phyloP scores from a whole-genome alignment of 2,113 vertebrate species.

The Megaleporinus macrocephalus region DNA sequence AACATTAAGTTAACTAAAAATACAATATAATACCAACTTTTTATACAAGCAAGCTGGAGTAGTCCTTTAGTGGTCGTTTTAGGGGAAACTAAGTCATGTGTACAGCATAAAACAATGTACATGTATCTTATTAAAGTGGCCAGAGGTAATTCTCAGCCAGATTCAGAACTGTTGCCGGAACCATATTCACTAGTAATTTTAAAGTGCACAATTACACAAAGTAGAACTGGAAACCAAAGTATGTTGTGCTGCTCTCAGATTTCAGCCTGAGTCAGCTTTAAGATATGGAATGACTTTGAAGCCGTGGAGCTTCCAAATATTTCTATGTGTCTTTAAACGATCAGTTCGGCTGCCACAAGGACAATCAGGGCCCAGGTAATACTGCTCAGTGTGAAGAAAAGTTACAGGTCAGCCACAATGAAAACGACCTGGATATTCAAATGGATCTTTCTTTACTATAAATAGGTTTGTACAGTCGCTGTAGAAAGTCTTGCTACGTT shows the following conservation, averaged over 20 bases:
- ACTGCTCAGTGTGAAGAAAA: neutral
- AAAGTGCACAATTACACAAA: slow-evolving; percentile 11
- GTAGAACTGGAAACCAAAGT: slow-evolving; percentile 18
- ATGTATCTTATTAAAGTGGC: neutral
- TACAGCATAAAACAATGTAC: neutral
- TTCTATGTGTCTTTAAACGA: neutral
- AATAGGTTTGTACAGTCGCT: slow-evolving; percentile 35
- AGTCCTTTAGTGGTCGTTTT: too few relatives aligned
- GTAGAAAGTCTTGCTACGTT: neutral
- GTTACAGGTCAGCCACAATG: neutral
- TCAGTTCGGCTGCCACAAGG: neutral
- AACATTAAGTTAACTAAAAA: neutral
- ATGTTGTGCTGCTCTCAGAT: slow-evolving; percentile 29
- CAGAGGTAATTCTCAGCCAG: neutral
- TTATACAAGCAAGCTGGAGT: too few relatives aligned
- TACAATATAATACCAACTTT: too few relatives aligned
- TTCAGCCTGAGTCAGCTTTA: slow-evolving; percentile 18
- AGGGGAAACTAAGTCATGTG: neutral
- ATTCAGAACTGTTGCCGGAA: neutral
- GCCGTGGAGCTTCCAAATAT: neutral
- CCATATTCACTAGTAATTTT: neutral
- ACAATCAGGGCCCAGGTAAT: neutral
- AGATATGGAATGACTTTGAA: neutral
- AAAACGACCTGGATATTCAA: neutral
- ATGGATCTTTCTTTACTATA: slow-evolving; percentile 10